Base-by-base conservation (phyloP, 2,113 vertebrate genomes). In the Lycocorax pyrrhopterus region DNA sequence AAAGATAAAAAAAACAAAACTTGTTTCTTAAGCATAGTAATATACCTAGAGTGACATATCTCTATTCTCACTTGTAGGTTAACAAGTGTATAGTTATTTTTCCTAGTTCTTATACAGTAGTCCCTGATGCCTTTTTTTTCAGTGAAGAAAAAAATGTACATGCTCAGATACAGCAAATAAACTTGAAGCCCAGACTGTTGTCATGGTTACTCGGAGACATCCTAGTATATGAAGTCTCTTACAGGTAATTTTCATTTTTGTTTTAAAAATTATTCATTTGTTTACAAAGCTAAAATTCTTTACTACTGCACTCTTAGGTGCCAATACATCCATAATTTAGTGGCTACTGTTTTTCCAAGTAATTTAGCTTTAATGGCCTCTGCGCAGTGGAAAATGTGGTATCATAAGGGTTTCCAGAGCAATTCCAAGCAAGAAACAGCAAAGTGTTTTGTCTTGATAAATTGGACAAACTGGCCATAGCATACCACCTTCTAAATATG, bases 201-300 rank as follows among this genome's bases (percentile, higher is more conserved):
- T 79, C 90, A 94, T 96, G 91, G 96, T 96, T 96, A 97, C 96
- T 78, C 77, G 27, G 55, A 85, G 80, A 85, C 26, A 66, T 47
- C 27, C 49, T 89, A 67, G 66, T 56, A 49, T 10, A 81, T 56
- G 64, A 60, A 92, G 59, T 72, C 52, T 47, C 56, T 85, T 30
- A 41, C 6, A 59, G 47, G 67, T 93, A 33, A 71, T 71, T 62
- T 49, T 91, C 18, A 73, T 12, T 87, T 93, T 90, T 16, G n/a
- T 19, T 89, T 72, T 76, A 68, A 84, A 96, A 94, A 90, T 49
- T 80, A 90, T 51, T 85, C 10, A 46, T 86, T 81, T 92, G 56
- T 90, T 93, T 44, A 91, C 71, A 59, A 89, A 96, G 67, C 62
- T 83, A 86, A 76, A 87, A 78, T 53, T 78, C 81, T 84, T 79